These are phyloP conservation scores for Poecile montanus DNA, from an alignment of 2,797 vertebrate genomes.

Conservation along the genomic window DNA sequence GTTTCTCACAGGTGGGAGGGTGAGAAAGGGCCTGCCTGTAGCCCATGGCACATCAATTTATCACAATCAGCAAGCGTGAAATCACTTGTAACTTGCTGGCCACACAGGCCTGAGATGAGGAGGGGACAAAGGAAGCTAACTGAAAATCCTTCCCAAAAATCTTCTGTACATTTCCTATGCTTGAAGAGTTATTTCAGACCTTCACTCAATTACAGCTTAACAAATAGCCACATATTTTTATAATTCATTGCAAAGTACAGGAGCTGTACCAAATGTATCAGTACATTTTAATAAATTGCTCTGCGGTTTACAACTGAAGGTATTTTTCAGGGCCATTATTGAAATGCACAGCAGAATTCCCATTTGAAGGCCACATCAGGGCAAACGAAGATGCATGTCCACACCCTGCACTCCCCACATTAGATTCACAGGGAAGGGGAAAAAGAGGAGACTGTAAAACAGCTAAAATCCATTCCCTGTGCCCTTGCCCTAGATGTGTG, in stretches of 20 bases:
- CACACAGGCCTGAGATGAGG: not conserved
- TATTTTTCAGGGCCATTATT: not conserved
- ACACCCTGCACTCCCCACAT: not conserved
- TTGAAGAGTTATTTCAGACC: not conserved
- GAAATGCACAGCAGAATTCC: not conserved
- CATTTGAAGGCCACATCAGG: not conserved
- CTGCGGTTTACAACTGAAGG: not conserved
- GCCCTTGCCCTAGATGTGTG: not conserved
- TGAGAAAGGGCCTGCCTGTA: not conserved
- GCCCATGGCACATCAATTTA: not conserved
- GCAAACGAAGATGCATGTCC: not conserved
- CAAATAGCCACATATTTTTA: not conserved
- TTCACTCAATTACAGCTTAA: not conserved
- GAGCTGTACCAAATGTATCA: not conserved
- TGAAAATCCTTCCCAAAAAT: not conserved
- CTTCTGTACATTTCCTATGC: not conserved
- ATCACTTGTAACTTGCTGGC: not conserved
- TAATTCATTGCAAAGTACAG: not conserved
- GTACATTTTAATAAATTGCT: not conserved
- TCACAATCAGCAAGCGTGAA: not conserved
- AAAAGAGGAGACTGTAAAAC: constrained; percentile 11
- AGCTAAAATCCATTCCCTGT: constrained; percentile 14
- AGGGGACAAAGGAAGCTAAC: not conserved
- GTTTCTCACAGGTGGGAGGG: constrained; percentile 38
- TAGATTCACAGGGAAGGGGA: not conserved